Base-by-base conservation (phyloP, 2,113 vertebrate genomes). In the Nettapus auritus region DNA sequence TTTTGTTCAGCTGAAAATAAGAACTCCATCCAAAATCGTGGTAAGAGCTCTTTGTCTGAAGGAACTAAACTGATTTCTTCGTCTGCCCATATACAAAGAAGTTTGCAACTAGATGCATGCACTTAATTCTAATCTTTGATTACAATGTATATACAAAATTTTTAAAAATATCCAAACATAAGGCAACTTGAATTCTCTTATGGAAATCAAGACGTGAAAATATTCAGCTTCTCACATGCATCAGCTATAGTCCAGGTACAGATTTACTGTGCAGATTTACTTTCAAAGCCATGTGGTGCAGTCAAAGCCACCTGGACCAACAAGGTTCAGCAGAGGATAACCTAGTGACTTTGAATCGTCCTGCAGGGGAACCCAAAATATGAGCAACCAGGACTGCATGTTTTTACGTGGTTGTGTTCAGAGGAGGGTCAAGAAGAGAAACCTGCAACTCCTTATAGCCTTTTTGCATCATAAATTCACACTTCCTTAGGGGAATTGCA, bases 301-400 rank as follows among this genome's bases (percentile, higher is more conserved):
- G 60, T 8, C 17, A 57, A 78, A 67, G 34, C 13, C 50, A 78
- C 33, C 38, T 2, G 23, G 17, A 48, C 66, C 64, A 74, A 21
- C 10, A 29, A 46, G 25, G 19, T 34, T 66, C 50, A 81, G 57
- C 36, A 40, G 13, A 48, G 9, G 11, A 6, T 56, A 66, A 77
- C 44, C 36, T 42, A 15, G 11, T 28, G 13, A 31, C 55, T 33
- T 7, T 26, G 25, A 62, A 75, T 75, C 48, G 16, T 84, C 81
- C 52, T 78, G 20, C 79, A 85, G 31, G 19, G 50, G 36, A 74
- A 40, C 8, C 17, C 63, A 64, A 77, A 73, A 15, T 23, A 78
- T 0, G 0, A 73, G 59, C 38, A 25, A 3, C 4, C 40, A 46
- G 50, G 33, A 78, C 42, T 42, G 19, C 19, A 6, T 0, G 0